Conservation (phyloP, 2,797 vertebrate genomes). For the Pangasius larnaudii region DNA sequence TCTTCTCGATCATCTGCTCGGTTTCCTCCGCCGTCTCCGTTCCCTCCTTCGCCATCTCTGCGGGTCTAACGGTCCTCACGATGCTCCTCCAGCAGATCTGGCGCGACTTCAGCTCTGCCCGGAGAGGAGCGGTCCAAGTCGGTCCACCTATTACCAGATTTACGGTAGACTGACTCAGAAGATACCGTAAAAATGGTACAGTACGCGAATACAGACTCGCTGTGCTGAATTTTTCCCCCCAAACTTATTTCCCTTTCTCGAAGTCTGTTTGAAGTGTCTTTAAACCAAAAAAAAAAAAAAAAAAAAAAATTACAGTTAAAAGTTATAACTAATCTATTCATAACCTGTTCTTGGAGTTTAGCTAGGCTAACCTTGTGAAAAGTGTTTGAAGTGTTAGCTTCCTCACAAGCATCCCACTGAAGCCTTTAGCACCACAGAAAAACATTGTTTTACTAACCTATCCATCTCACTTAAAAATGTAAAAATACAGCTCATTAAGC, state of each 20-base stretch:
- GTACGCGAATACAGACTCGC: not conserved
- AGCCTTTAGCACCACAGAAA: not conserved
- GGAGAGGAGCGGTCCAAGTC: not conserved
- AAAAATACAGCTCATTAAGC: not conserved
- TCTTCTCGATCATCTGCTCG: conserved; percentile 89
- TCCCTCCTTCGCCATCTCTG: conserved; percentile 89
- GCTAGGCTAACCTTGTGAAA: not conserved
- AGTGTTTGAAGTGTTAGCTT: not conserved
- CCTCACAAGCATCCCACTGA: not conserved
- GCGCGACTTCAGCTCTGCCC: conserved; percentile 13
- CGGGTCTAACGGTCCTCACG: conserved; percentile 36
- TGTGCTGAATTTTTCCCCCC: not conserved
- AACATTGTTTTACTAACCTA: not conserved
- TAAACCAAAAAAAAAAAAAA: not conserved
- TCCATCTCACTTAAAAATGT: no score
- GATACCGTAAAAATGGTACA: conserved; percentile 70
- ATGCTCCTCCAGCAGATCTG: conserved; percentile 23
- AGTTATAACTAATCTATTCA: not conserved
- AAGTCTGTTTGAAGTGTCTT: not conserved
- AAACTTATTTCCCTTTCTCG: not conserved
- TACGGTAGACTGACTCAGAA: conserved; percentile 27
- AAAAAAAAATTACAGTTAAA: not conserved
- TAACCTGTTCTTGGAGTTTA: not conserved
- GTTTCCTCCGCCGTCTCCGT: conserved; percentile 89
- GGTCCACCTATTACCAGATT: conserved; percentile 22